phyloP scores from a whole-genome alignment of 2,113 vertebrate genomes.

The Megalops atlanticus region DNA sequence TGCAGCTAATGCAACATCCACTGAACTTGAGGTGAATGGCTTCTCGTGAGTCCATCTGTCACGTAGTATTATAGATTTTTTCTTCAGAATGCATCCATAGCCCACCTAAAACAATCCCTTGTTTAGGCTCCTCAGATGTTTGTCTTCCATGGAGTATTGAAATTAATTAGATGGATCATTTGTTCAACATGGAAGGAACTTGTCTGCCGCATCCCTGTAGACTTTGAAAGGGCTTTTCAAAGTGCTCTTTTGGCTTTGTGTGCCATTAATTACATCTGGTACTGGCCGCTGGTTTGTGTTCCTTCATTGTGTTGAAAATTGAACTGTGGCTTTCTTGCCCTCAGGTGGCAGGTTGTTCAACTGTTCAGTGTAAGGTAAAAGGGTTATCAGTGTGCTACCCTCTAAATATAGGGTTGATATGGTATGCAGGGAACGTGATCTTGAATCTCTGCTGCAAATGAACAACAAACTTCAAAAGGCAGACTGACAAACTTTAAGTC shows the following conservation, averaged over 20 bases:
- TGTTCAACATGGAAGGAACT: conserved; percentile 13
- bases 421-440: neutral
- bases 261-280: conserved; percentile 20
- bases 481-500: no score
- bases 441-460: neutral
- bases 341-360: neutral
- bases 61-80: neutral
- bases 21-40: neutral
- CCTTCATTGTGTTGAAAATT: neutral
- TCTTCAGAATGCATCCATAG: conserved; percentile 6
- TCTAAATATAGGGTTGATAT: neutral
- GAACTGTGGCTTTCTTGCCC: neutral
- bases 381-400: neutral
- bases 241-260: neutral
- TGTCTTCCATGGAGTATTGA: neutral
- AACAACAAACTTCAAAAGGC: no score
- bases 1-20: neutral
- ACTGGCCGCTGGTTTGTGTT: neutral
- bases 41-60: neutral
- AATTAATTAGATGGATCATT: conserved; percentile 13
- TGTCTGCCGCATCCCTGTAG: neutral
- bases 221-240: neutral
- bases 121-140: neutral
- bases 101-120: neutral
- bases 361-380: conserved; percentile 14